Percentiles rank a stretch among this genome's conserved stretches.
These are phyloP conservation scores for Schrankia costaestrigalis DNA, from an alignment of 2,888 invertebrate species.

Conservation along the genomic window DNA sequence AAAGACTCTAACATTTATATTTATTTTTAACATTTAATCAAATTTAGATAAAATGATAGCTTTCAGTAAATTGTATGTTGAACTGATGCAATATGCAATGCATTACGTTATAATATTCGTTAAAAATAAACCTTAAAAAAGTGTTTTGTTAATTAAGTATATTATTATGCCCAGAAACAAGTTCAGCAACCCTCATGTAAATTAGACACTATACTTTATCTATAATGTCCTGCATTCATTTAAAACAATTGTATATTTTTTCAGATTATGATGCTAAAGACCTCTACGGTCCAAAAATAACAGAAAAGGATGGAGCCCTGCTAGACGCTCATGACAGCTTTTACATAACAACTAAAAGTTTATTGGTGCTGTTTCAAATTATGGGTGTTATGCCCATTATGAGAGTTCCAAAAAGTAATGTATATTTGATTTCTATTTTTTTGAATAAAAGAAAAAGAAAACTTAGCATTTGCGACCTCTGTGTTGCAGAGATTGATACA, in stretches of 20 bases:
- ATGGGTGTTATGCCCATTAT: conserved; percentile 89
- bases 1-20: too few species aligned
- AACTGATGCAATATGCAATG: too few species aligned
- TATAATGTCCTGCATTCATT: neutral
- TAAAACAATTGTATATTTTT: conserved; percentile 9
- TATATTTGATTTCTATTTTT: neutral
- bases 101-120: too few species aligned
- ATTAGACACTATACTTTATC: neutral
- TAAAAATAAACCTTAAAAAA: too few species aligned
- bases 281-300: conserved; percentile 72
- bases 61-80: too few species aligned
- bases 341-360: conserved; percentile 85
- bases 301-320: conserved; percentile 76
- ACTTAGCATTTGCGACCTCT: too few species aligned
- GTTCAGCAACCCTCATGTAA: too few species aligned
- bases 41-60: too few species aligned
- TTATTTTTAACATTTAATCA: too few species aligned
- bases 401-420: conserved; percentile 78
- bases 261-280: conserved; percentile 57
- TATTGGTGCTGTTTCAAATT: conserved; percentile 86
- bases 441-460: neutral
- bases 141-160: too few species aligned
- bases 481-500: too few species aligned
- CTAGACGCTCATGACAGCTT: conserved; percentile 86
- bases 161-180: too few species aligned